Evolutionary conservation across 2,113 vertebrate species (phyloP), one percentile per base, ranked within the genome.

Genomic region (Rhynchopsitta pachyrhyncha): DNA sequence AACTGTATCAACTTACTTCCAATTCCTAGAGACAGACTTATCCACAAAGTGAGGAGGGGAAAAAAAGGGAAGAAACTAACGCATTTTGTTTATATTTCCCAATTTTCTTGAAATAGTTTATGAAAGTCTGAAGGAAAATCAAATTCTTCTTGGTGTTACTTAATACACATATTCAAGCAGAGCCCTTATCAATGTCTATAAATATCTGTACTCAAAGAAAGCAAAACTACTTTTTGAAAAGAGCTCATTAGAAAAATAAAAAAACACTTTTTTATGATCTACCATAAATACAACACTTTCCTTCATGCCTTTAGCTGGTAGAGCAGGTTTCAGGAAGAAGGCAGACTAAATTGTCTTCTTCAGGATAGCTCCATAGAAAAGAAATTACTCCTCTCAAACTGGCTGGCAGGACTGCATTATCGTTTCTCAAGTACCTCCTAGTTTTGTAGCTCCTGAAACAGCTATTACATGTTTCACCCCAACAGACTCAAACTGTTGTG

Each of bases 151-250:
- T 80, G 44, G 9, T 53, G 57, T 63, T 66, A 49, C 18, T 91
- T 57, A 76, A 74, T 22, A 17, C 37, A 35, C 20, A 57, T 25
- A 71, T 41, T 91, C 44, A 69, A 77, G 46, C 35, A 52, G 63
- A 85, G 23, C 33, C 78, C 39, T 63, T 76, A 62, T 16, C 39
- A 80, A 35, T 29, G 23, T 9, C 46, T 90, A 86, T 70, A 92
- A 95, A 88, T 90, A 82, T 57, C 77, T 81, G 49, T 19, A 67
- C 59, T 88, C 82, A 70, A 73, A 88, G 49, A 75, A 93, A 90
- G 55, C 44, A 73, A 77, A 92, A 67, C 37, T 69, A 27, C 10
- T 44, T 80, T 95, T 94, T 77, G 63, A 57, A 94, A 46, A 91
- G 46, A 90, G 53, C 53, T 95, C 62, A 92, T 89, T 89, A 94